A percentile compares a stretch with the other conserved stretches of the same genome.
Evolutionary conservation across 1,140 invertebrate genomes (phyloP).

Genomic region (Drosophila kikkawai): DNA sequence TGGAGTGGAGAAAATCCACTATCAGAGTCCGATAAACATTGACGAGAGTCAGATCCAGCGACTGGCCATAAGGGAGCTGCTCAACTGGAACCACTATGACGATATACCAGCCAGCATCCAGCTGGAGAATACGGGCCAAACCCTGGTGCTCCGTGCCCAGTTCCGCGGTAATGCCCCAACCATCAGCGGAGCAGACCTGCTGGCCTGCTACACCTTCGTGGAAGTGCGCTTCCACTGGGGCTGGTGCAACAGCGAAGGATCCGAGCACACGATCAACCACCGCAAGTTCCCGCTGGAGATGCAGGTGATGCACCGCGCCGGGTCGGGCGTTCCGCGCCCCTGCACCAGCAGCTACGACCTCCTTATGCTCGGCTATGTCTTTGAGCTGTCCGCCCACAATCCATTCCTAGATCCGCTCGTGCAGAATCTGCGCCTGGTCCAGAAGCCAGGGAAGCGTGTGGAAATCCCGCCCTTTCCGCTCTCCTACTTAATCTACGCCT

Average conservation of each 20-base stretch:
- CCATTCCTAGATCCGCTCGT: conserved; percentile 86
- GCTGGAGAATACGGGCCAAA: conserved; percentile 77
- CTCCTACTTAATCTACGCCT: conserved; percentile 85
- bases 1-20: conserved; percentile 59
- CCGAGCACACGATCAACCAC: conserved; percentile 87
- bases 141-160: conserved; percentile 79
- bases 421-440: conserved; percentile 85
- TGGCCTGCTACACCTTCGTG: conserved; percentile 85
- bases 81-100: conserved; percentile 82
- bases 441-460: conserved; percentile 75
- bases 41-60: conserved; percentile 61
- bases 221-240: conserved; percentile 87
- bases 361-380: conserved; percentile 77
- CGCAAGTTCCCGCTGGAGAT: conserved; percentile 86
- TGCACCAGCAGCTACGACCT: conserved; percentile 76
- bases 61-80: conserved; percentile 69
- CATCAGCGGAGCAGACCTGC: conserved; percentile 85
- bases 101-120: conserved; percentile 69
- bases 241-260: conserved; percentile 86
- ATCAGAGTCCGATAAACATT: conserved; percentile 85
- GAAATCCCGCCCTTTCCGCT: conserved; percentile 86
- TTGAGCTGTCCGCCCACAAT: conserved; percentile 85
- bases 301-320: conserved; percentile 85
- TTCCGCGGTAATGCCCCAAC: conserved; percentile 82
- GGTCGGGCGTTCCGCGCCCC: conserved; percentile 42